These are phyloP conservation scores for Clarias pachynema DNA, from an alignment of 2,797 vertebrate species.

Conservation along the genomic window DNA sequence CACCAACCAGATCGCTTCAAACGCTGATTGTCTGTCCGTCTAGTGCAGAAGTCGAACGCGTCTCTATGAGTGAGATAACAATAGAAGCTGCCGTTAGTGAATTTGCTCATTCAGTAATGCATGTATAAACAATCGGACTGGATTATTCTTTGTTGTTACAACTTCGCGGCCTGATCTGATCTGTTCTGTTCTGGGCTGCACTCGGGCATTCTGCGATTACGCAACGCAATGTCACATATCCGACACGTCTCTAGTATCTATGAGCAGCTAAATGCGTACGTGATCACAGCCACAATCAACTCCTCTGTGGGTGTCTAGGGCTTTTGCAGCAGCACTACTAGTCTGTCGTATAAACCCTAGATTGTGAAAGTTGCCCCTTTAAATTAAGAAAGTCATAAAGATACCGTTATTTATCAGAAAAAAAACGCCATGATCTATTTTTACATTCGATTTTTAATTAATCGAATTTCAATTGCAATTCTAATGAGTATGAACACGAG, in stretches of 20 bases:
- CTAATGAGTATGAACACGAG: too few species aligned
- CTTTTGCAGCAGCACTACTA: too few species aligned
- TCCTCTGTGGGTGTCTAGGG: too few species aligned
- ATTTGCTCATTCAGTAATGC: background rate
- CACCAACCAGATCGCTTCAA: conserved; percentile 7
- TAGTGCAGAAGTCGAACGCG: conserved; percentile 17
- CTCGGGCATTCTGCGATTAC: background rate
- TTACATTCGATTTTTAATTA: too few species aligned
- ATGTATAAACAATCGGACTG: background rate
- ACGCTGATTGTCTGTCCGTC: conserved; percentile 27
- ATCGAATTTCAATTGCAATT: too few species aligned
- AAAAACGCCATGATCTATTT: background rate
- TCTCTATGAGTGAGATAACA: background rate
- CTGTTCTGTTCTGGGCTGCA: background rate
- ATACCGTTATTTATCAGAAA: too few species aligned
- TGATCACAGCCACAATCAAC: too few species aligned
- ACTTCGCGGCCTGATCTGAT: too few species aligned
- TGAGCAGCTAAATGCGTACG: background rate
- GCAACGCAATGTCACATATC: background rate
- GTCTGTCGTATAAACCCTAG: too few species aligned
- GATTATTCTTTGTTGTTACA: background rate
- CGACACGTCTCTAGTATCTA: background rate
- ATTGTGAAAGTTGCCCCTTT: background rate
- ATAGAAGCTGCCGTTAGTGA: background rate
- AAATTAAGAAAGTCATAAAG: background rate